A percentile compares a stretch with the other conserved stretches of the same genome.
Evolutionary conservation across 2,113 vertebrate species (phyloP).

Genomic region (Tupaia chinensis): DNA sequence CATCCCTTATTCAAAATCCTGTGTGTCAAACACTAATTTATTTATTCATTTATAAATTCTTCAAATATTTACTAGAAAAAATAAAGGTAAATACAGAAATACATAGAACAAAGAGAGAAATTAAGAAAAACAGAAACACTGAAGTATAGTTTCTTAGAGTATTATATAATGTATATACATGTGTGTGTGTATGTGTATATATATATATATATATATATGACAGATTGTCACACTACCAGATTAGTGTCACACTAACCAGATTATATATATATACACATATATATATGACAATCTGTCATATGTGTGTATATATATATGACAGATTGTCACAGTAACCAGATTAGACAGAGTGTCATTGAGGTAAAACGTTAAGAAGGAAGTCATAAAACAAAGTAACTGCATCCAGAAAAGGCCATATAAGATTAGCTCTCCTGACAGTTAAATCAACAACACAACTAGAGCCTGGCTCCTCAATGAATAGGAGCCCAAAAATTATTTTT

Average conservation of each 20-base stretch:
- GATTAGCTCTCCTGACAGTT: neutral
- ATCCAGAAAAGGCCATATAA: neutral
- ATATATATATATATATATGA: too few relatives aligned
- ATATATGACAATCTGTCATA: too few relatives aligned
- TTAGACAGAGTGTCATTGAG: neutral
- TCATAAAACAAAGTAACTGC: neutral
- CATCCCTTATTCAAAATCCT: neutral
- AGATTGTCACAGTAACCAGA: neutral
- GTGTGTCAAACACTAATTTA: neutral
- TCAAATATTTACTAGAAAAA: neutral
- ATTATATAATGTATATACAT: too few relatives aligned
- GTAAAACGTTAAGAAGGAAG: conserved; percentile 2
- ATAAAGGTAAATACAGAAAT: neutral
- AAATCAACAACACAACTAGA: neutral
- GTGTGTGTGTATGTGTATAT: too few relatives aligned
- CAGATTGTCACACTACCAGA: too few relatives aligned
- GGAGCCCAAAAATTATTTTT: conserved; percentile 10
- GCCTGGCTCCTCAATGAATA: neutral
- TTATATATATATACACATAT: too few relatives aligned
- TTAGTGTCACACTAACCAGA: too few relatives aligned
- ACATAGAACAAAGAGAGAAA: neutral
- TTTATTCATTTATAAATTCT: neutral
- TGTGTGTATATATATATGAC: neutral
- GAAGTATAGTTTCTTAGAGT: neutral
- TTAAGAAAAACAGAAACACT: neutral